Base-by-base conservation (phyloP, 2,797 vertebrate species). In the Malurus splendens region DNA sequence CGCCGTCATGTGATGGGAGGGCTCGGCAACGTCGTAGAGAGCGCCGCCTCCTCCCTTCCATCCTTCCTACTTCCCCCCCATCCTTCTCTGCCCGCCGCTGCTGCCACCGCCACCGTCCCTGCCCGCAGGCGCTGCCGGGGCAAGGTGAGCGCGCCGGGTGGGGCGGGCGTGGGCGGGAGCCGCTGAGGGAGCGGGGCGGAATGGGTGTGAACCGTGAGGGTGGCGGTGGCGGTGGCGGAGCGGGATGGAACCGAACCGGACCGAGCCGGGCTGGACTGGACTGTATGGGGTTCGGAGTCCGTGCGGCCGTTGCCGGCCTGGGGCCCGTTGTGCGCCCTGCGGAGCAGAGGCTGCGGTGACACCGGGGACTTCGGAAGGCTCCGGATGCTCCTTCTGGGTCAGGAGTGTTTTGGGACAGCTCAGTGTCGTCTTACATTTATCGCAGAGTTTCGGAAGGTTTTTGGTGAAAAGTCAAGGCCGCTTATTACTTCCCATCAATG, bases 1-100 rank as follows among this genome's bases (percentile, higher is more conserved):
- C 93, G 70, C 79, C 23, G 65, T 83, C 94, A 83, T 50, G 84
- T 76, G 90, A 91, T 4, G 44, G 57, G 56, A 41, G 60, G 23
- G 33, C 18, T 36, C 7, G n/a, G 60, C 5, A 2, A 47, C 52
- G 60, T 68, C 36, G 45, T 12, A 0, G 45, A 1, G 25, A 33
- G 66, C 6, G 67, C 19, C 13, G 11, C 14, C 18, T 3, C 5
- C 10, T 20, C n/a, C n/a, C 3, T 14, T 1, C 25, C 51, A 27
- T 64, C 6, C 19, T 7, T 24, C 11, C 12, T 27, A 7, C 6
- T 8, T 11, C 28, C 5, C 12, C 0, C 65, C 38, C 60, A 38
- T 51, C n/a, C 27, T 1, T 12, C 22, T 12, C 6, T 9, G 7
- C 32, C 48, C 6, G 20, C 30, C 1, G 50, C 36, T 4, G 36